These are phyloP conservation scores for Crotalus helleri DNA, from an alignment of 2,113 vertebrate genomes.

Conservation along the genomic window DNA sequence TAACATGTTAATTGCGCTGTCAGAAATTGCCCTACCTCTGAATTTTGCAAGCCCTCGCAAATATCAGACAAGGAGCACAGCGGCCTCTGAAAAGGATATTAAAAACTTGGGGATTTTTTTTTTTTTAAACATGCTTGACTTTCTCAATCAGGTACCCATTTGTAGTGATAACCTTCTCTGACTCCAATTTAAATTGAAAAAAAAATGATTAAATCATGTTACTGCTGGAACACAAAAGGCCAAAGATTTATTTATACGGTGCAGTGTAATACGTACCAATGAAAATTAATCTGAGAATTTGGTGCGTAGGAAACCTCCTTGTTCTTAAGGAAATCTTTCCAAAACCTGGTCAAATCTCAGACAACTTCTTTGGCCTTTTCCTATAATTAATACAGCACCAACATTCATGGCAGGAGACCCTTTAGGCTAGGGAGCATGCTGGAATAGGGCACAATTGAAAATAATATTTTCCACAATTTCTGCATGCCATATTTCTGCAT, in stretches of 20 bases:
- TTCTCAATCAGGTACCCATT: background rate
- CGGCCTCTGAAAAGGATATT: slow-evolving; percentile 24
- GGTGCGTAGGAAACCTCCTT: background rate
- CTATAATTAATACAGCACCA: background rate
- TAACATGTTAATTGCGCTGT: slow-evolving; percentile 39
- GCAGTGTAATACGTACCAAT: slow-evolving; percentile 16
- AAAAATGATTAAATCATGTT: slow-evolving; percentile 27
- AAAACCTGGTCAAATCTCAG: background rate
- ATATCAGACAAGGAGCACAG: slow-evolving; percentile 13
- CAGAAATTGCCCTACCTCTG: slow-evolving; percentile 42
- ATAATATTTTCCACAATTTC: fast-evolving
- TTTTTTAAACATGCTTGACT: slow-evolving; percentile 44
- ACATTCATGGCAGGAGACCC: background rate
- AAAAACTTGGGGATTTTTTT: slow-evolving; percentile 37
- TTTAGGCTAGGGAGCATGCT: background rate
- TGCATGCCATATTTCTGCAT: background rate
- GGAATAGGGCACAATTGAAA: background rate
- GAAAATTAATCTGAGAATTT: slow-evolving; percentile 28
- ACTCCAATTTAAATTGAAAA: slow-evolving; percentile 45
- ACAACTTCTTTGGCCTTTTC: background rate
- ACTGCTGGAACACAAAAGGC: slow-evolving; percentile 49
- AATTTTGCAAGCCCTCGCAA: slow-evolving; percentile 35
- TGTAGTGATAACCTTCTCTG: slow-evolving; percentile 39
- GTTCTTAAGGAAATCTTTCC: background rate
- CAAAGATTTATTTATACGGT: slow-evolving; percentile 35